phyloP scores from a whole-genome alignment of 2,797 vertebrate genomes.

The Kryptopterus vitreolus region DNA sequence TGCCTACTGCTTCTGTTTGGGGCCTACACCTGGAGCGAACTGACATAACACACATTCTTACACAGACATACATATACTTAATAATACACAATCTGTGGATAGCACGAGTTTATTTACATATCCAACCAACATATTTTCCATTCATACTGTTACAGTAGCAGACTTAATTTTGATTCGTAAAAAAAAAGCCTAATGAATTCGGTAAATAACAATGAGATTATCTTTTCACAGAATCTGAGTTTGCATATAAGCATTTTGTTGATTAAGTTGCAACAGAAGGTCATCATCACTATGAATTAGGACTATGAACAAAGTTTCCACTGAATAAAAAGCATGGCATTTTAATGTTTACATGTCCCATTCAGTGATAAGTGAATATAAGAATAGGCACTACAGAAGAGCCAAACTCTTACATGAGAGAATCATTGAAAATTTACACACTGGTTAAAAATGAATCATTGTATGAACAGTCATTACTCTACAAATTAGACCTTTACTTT shows the following conservation, averaged over 20 bases:
- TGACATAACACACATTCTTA: constrained; percentile 72
- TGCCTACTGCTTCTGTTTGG: constrained; percentile 88
- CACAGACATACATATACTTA: constrained; percentile 4
- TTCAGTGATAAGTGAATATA: not conserved
- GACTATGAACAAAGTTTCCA: not conserved
- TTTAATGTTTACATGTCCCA: not conserved
- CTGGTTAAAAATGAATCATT: too few relatives aligned
- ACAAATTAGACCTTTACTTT: not conserved
- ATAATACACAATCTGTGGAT: constrained; percentile 1
- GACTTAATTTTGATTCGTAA: not conserved
- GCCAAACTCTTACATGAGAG: not conserved
- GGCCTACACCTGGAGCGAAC: constrained; percentile 88
- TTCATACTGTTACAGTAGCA: not conserved
- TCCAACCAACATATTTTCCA: not conserved
- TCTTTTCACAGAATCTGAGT: not conserved
- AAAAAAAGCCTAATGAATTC: not conserved
- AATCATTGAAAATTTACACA: not conserved
- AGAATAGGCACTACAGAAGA: not conserved
- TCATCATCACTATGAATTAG: not conserved
- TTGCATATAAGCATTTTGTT: not conserved
- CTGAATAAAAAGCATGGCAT: not conserved
- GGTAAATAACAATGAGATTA: not conserved
- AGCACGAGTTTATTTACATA: not conserved
- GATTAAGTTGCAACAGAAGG: not conserved
- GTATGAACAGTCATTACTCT: not conserved